Evolutionary conservation across 64 coral and sea anemone species (phyloP).

Genomic region (Porites lutea): DNA sequence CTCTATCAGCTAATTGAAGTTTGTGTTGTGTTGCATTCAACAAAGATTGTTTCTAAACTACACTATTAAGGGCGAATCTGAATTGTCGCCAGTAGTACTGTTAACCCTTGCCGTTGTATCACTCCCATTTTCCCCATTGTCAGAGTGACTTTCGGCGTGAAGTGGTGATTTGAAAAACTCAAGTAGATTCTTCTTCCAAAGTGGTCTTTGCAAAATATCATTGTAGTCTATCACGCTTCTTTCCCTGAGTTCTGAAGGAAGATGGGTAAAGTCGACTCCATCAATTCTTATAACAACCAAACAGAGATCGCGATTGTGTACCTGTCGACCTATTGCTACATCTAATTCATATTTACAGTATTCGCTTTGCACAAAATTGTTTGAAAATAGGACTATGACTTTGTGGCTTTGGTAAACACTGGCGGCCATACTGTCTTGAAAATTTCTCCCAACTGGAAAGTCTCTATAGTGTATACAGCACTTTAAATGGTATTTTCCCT

Average conservation of each 20-base stretch:
- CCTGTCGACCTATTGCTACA: slow-evolving; percentile 11
- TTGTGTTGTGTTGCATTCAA: too few relatives aligned
- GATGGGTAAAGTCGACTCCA: neutral
- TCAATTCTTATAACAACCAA: slow-evolving; percentile 56
- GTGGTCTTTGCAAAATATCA: slow-evolving; percentile 12
- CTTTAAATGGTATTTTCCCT: slow-evolving; percentile 26
- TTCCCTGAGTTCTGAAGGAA: slow-evolving; percentile 15
- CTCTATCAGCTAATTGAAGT: too few relatives aligned
- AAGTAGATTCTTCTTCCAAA: neutral
- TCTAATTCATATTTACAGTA: slow-evolving; percentile 51
- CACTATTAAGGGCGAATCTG: too few relatives aligned
- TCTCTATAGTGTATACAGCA: slow-evolving; percentile 68
- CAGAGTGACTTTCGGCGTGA: neutral
- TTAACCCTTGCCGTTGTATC: too few relatives aligned
- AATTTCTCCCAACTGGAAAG: slow-evolving; percentile 26
- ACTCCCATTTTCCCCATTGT: too few relatives aligned
- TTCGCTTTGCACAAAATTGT: slow-evolving; percentile 48
- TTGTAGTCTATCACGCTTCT: slow-evolving; percentile 41
- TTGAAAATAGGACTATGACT: slow-evolving; percentile 58
- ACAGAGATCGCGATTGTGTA: neutral
- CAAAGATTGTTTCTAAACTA: too few relatives aligned
- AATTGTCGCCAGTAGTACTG: too few relatives aligned
- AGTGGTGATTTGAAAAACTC: neutral
- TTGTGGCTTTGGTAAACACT: slow-evolving; percentile 64
- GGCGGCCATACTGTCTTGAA: slow-evolving; percentile 48